Evolutionary conservation across 1,140 invertebrate genomes (phyloP), one percentile per base, ranked within the genome.

Genomic region (Augochlora pura): DNA sequence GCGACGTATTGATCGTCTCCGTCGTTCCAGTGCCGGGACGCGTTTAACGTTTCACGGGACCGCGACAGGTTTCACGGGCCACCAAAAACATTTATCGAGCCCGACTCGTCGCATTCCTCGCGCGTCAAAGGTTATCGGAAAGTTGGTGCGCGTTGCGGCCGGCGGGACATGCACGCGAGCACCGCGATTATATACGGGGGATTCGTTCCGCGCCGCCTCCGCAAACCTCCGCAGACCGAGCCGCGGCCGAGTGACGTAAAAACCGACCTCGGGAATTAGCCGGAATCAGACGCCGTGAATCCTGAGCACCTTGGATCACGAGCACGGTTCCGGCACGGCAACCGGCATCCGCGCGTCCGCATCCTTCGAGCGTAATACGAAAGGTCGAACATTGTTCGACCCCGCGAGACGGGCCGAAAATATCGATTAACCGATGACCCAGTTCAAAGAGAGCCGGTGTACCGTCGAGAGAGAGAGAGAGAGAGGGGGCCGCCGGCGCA

Each of bases 351-450:
- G 1, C 16, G 14, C 16, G 10, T 46, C 42, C 49, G 32, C 16
- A n/a, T 75, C 71, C 57, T 32, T 32, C 32, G 32, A 32, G 32
- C 32, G 32, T 32, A 32, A 32, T 32, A 32, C 38, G 49, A 86
- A 86, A 82, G 84, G 71, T 82, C 75, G 71, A 76, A 82, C 75
- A 85, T 73, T 72, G 63, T 65, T 60, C 68, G 71, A 52, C 54
- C 52, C 9, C 63, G 46, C 39, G 66, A 49, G 49, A 52, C 54
- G 27, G 32, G 59, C 46, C 72, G 67, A 83, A 86, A 83, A 81
- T 76, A 86, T 86, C 84, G 84, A 86, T 86, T 83, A 86, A 75
- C 72, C 81, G 84, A 83, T 74, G 84, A 77, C 77, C 77, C 60
- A 80, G 65, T 86, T 83, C 52, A 46, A 46, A 52, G 54, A 71